Percentiles rank a stretch among this genome's conserved stretches.
phyloP scores from a whole-genome alignment of 1,140 invertebrate species.

The Dendroctonus ponderosae region DNA sequence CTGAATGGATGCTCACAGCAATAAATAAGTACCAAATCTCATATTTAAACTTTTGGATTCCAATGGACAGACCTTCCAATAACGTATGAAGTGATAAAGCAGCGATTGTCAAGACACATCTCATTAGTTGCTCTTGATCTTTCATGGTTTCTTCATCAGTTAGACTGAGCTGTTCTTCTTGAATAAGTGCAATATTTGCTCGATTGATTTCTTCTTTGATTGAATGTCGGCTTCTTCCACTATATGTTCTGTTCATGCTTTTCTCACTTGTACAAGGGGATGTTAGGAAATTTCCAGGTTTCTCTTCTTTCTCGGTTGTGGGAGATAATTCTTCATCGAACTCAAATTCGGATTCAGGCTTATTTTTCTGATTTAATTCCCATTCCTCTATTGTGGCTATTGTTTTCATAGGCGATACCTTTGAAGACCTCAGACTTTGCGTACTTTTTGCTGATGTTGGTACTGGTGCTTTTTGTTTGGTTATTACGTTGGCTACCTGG shows the following conservation, averaged over 20 bases:
- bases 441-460: not conserved
- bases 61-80: slow-evolving; percentile 80
- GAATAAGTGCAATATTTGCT: slow-evolving; percentile 13
- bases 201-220: slow-evolving; percentile 24
- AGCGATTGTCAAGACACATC: slow-evolving; percentile 66
- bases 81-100: slow-evolving; percentile 77
- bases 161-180: slow-evolving; percentile 3
- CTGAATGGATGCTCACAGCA: slow-evolving; percentile 73
- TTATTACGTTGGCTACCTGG: slow-evolving; percentile 10
- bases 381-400: slow-evolving; percentile 26
- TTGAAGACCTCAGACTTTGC: slow-evolving; percentile 8
- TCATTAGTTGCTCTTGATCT: slow-evolving; percentile 51
- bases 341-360: not conserved
- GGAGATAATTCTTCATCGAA: too few relatives aligned
- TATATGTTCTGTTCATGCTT: slow-evolving; percentile 3
- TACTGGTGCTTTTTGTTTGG: not conserved
- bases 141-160: slow-evolving; percentile 33
- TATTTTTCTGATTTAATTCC: slow-evolving; percentile 22
- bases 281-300: not conserved
- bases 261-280: slow-evolving; percentile 12
- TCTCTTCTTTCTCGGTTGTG: not conserved
- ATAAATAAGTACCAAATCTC: slow-evolving; percentile 69
- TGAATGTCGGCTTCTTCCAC: slow-evolving; percentile 23
- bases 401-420: slow-evolving; percentile 25
- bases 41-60: slow-evolving; percentile 62